phyloP scores from a whole-genome alignment of 2,888 invertebrate species.

The Latrodectus elegans region DNA sequence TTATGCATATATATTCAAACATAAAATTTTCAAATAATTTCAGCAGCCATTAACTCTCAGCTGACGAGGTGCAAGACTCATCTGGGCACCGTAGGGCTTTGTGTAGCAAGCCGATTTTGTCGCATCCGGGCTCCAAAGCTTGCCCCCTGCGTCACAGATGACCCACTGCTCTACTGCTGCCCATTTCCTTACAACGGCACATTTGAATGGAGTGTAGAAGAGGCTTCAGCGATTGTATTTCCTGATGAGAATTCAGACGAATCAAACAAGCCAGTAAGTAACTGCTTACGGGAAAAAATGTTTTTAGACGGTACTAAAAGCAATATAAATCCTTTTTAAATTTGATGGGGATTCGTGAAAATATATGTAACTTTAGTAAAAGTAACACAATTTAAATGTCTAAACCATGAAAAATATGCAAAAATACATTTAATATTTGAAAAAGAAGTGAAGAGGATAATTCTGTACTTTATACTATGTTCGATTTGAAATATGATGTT shows the following conservation, averaged over 20 bases:
- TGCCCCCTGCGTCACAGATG: background rate
- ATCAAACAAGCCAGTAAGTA: background rate
- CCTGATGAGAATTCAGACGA: background rate
- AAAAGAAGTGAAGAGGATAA: too few species aligned
- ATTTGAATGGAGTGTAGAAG: constrained; percentile 13
- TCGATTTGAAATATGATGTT: too few species aligned
- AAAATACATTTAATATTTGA: too few species aligned
- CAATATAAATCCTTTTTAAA: too few species aligned
- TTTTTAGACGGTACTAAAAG: too few species aligned
- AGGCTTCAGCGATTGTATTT: constrained; percentile 11
- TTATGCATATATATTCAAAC: too few species aligned
- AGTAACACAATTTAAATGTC: too few species aligned
- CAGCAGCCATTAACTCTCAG: background rate
- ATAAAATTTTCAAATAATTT: background rate
- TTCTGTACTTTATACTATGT: too few species aligned
- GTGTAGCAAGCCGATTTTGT: constrained; percentile 46
- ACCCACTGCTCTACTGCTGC: constrained; percentile 27
- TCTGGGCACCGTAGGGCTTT: constrained; percentile 27
- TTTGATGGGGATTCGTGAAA: too few species aligned
- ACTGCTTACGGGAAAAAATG: background rate
- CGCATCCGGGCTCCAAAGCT: constrained; percentile 11
- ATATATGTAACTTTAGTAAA: too few species aligned
- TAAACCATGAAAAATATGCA: too few species aligned
- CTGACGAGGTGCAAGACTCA: constrained; percentile 26
- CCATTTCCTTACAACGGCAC: constrained; percentile 40